Conservation (phyloP, 2,113 vertebrate species). For the Tauraco erythrolophus region DNA sequence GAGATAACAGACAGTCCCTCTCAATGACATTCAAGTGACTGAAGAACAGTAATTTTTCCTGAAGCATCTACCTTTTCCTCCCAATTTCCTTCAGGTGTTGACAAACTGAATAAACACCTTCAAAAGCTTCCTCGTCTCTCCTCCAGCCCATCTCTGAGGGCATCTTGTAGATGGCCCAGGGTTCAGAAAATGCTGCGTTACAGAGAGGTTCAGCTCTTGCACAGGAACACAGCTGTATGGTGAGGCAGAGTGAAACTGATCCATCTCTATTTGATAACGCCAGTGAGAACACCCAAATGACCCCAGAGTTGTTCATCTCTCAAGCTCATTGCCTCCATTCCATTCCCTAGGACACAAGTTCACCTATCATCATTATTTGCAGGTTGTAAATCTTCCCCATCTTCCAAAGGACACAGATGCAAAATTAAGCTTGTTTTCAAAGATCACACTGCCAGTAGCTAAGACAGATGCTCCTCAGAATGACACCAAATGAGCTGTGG, state of each 20-base stretch:
- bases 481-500: constrained; percentile 38
- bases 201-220: neutral
- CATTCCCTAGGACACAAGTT: neutral
- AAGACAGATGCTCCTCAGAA: constrained; percentile 49
- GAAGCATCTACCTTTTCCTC: neutral
- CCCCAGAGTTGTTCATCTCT: neutral
- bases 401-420: neutral
- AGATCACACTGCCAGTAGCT: neutral
- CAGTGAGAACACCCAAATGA: neutral
- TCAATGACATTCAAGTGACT: neutral
- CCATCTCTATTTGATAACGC: neutral
- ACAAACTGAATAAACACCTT: neutral
- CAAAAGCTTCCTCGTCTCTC: neutral
- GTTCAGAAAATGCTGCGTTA: neutral
- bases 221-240: neutral
- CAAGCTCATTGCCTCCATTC: constrained; percentile 21
- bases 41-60: neutral
- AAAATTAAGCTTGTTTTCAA: constrained; percentile 35
- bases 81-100: neutral
- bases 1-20: neutral
- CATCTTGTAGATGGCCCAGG: neutral
- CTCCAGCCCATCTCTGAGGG: neutral
- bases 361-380: constrained; percentile 33
- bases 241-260: neutral
- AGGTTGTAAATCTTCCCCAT: constrained; percentile 4